phyloP scores from a whole-genome alignment of 2,797 vertebrate genomes.

The Falco cherrug region DNA sequence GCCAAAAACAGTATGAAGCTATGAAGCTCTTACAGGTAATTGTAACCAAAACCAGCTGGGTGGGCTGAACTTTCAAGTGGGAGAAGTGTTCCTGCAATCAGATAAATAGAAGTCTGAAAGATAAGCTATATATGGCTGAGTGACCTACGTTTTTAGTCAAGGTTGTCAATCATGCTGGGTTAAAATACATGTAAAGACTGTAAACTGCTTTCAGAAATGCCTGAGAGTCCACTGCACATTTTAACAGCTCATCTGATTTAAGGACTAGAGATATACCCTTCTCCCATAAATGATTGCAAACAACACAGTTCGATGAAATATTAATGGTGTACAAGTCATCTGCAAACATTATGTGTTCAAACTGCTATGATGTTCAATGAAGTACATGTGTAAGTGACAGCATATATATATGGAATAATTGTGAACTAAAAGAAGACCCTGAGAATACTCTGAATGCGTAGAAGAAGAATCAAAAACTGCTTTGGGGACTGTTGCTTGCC shows the following conservation, averaged over 20 bases:
- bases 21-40: neutral
- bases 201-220: conserved; percentile 12
- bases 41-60: neutral
- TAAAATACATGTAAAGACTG: neutral
- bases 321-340: neutral
- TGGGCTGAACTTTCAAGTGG: neutral
- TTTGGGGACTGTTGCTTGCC: neutral
- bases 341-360: neutral
- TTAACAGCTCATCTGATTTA: conserved; percentile 1
- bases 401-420: neutral
- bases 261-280: neutral
- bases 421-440: neutral
- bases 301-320: neutral
- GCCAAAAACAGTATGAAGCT: neutral
- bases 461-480: neutral
- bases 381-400: neutral
- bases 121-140: neutral
- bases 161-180: neutral
- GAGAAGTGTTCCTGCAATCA: neutral
- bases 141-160: neutral
- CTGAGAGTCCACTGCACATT: neutral
- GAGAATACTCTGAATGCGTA: neutral
- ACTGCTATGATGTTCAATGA: neutral
- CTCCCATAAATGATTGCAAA: neutral
- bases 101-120: neutral